These are phyloP conservation scores for Incurvaria masculella DNA, from an alignment of 2,888 invertebrate genomes.

Conservation along the genomic window DNA sequence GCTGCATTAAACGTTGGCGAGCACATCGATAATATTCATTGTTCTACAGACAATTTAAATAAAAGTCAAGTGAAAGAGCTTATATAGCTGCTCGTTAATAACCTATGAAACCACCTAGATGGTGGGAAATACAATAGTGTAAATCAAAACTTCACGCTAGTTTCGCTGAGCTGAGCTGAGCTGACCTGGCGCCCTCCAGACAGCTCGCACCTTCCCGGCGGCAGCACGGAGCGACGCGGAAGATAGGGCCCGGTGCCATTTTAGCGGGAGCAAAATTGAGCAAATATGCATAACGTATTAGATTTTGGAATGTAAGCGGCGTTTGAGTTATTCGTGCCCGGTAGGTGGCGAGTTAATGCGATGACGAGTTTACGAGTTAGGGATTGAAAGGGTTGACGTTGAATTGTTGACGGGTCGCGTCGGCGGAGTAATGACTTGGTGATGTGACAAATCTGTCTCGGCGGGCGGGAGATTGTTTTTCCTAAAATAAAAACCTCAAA, in stretches of 20 bases:
- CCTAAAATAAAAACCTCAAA: no score
- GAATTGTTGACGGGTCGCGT: background rate
- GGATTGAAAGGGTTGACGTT: background rate
- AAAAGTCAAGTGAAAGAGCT: no score
- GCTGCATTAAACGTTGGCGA: no score
- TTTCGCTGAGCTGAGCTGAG: no score
- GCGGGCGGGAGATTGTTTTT: background rate
- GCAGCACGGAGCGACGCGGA: background rate
- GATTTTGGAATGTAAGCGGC: constrained; percentile 1
- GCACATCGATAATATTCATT: no score
- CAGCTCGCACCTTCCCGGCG: no score
- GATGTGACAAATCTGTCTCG: background rate
- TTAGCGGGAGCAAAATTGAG: background rate
- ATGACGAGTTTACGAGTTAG: background rate
- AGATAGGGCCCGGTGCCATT: background rate
- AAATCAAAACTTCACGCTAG: no score
- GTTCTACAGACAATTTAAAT: no score
- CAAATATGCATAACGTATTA: constrained; percentile 5
- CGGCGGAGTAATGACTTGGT: background rate
- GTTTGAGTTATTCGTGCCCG: constrained; percentile 4
- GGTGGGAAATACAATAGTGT: no score
- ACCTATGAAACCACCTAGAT: no score
- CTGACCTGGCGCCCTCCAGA: no score
- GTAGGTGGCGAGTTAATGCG: constrained; percentile 1
- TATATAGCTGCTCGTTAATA: no score